Conservation (phyloP, 2,113 vertebrate species). For the Monarcha castaneiventris region DNA sequence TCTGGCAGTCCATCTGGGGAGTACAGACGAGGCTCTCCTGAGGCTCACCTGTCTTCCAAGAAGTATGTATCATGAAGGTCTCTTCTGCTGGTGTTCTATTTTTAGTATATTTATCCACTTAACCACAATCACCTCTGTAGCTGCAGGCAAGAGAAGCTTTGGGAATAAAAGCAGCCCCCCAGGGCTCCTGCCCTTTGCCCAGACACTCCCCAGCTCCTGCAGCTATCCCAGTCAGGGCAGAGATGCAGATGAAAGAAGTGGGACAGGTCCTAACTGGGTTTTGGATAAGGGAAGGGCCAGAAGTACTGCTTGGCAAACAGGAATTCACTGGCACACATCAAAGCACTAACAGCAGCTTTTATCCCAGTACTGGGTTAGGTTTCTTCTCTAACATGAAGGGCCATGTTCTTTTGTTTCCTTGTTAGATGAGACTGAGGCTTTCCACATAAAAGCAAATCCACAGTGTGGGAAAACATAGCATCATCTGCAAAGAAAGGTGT, state of each 20-base stretch:
- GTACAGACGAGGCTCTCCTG: not conserved
- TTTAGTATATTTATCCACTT: not conserved
- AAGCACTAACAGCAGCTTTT: not conserved
- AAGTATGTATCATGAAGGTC: not conserved
- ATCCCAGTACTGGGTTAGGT: not conserved
- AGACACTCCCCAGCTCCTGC: not conserved
- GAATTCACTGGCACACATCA: not conserved
- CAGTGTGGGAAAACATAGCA: not conserved
- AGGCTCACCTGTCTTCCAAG: not conserved
- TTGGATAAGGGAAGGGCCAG: not conserved
- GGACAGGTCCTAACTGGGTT: not conserved
- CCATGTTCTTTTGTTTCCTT: not conserved
- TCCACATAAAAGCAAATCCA: not conserved
- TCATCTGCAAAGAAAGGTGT: not conserved
- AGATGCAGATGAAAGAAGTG: not conserved
- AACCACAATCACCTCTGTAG: not conserved
- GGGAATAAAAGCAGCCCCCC: not conserved
- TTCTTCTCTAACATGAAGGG: not conserved
- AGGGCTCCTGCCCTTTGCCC: not conserved
- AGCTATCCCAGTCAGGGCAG: not conserved
- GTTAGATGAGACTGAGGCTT: not conserved
- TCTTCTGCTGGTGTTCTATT: not conserved
- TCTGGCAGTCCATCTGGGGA: constrained; percentile 14
- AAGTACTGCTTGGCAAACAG: not conserved
- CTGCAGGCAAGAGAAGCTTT: not conserved